phyloP scores from a whole-genome alignment of 2,797 vertebrate genomes.

The Lindbergichthys nudifrons region DNA sequence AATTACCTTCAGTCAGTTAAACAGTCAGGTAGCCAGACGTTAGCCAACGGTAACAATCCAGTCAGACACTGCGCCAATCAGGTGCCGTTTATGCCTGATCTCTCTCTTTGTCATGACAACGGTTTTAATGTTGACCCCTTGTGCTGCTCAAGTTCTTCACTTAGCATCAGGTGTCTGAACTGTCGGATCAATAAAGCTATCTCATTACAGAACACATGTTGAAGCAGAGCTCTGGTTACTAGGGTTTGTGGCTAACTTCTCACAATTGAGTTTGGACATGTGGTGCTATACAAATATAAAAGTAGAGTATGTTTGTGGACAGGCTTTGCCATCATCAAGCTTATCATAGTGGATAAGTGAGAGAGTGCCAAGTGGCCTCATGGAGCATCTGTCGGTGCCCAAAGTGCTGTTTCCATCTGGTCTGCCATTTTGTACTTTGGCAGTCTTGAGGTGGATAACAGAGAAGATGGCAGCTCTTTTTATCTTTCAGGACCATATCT shows the following conservation, averaged over 20 bases:
- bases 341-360: constrained; percentile 38
- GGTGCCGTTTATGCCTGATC: neutral
- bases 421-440: constrained; percentile 68
- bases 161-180: constrained; percentile 65
- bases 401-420: constrained; percentile 63
- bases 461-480: constrained; percentile 56
- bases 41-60: constrained; percentile 15
- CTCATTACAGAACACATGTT: constrained; percentile 39
- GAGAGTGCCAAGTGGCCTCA: constrained; percentile 53
- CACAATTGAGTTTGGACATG: constrained; percentile 12
- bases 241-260: constrained; percentile 4
- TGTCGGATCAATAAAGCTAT: constrained; percentile 49
- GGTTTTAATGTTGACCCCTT: constrained; percentile 28
- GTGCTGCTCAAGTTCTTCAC: constrained; percentile 56
- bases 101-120: constrained; percentile 28
- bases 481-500: constrained; percentile 8
- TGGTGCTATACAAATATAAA: constrained; percentile 9
- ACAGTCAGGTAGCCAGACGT: constrained; percentile 28
- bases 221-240: constrained; percentile 21
- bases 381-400: constrained; percentile 66
- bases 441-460: constrained; percentile 35
- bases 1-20: constrained; percentile 40
- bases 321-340: constrained; percentile 33
- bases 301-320: constrained; percentile 1
- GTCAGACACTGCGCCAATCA: constrained; percentile 13